Base-by-base conservation (phyloP, 2,888 invertebrate genomes). In the Coelinius sp. region DNA sequence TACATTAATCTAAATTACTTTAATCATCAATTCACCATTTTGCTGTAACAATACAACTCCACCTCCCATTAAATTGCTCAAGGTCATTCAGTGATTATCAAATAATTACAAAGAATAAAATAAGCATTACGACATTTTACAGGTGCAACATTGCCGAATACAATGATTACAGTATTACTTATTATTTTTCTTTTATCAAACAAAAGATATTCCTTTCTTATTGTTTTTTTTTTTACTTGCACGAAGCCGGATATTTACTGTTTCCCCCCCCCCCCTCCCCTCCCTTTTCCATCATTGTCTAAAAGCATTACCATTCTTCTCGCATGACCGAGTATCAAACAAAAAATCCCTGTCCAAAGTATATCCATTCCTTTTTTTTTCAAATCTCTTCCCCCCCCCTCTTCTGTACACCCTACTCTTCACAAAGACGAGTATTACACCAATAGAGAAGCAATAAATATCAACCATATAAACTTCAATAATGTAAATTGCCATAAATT, bases 311-410 rank as follows among this genome's bases (percentile, higher is more conserved):
- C 53, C 53, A 46, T 63, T 63, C 62, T 68, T 62, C 67, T 69
- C 72, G 73, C 68, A 31, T 70, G 72, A 76, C 63, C 56, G 70
- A 70, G 14, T 66, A 65, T 35, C 44, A 12, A 44, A 27, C 68
- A 68, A 72, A 70, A 70, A 64, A 68, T 44, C 31, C n/a, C 68
- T 59, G 14, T 59, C 56, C 24, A 44, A 44, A 41, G 62, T 63
- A 70, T 49, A 65, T 73, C 25, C 44, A 68, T 62, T 35, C 56
- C 44, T 53, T 38, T 22, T 35, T 66, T 65, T 63, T 65, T 38
- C 44, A 31, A n/a, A n/a, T 38, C 65, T 67, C 49, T 66, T 46
- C 0, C 68, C 46, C 8, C 56, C 68, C 25, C 38, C 14, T 53
- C 35, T 63, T 38, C 25, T 59, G 12, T 62, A 63, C 65, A 35